Percentiles rank a stretch among this genome's conserved stretches.
Evolutionary conservation across 2,113 vertebrate species (phyloP).

Genomic region (Gracilinanus agilis): DNA sequence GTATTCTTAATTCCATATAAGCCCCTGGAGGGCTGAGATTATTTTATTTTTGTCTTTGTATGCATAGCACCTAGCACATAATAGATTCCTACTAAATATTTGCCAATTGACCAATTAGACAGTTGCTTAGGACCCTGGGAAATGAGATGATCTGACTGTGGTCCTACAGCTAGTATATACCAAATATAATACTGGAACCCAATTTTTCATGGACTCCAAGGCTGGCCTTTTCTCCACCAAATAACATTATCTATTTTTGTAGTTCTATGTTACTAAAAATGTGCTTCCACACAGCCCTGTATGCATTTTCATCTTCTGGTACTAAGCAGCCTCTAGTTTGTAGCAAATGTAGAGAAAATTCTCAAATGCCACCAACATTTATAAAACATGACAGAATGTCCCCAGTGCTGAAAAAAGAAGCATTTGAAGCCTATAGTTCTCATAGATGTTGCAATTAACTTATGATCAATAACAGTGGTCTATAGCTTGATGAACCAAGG

Average conservation of each 20-base stretch:
- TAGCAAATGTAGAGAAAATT: conserved; percentile 16
- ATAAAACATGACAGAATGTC: conserved; percentile 4
- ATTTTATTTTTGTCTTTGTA: background rate
- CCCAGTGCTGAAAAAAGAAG: background rate
- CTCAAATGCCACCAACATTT: conserved; percentile 47
- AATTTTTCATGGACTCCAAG: background rate
- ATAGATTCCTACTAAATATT: background rate
- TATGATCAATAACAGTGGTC: background rate
- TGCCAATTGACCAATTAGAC: background rate
- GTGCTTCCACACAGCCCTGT: background rate
- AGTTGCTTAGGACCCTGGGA: background rate
- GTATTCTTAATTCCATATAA: background rate
- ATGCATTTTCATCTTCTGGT: conserved; percentile 20
- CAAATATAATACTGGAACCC: background rate
- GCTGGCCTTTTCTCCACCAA: background rate
- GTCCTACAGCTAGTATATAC: background rate
- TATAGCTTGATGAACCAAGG: background rate
- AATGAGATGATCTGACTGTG: background rate
- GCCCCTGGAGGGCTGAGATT: background rate
- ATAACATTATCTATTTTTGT: background rate
- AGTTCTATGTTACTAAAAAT: background rate
- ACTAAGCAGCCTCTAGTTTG: background rate
- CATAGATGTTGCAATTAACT: conserved; percentile 28
- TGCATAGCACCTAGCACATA: background rate
- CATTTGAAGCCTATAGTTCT: background rate